Evolutionary conservation across 2,113 vertebrate species (phyloP).

Genomic region (Stegastes partitus): DNA sequence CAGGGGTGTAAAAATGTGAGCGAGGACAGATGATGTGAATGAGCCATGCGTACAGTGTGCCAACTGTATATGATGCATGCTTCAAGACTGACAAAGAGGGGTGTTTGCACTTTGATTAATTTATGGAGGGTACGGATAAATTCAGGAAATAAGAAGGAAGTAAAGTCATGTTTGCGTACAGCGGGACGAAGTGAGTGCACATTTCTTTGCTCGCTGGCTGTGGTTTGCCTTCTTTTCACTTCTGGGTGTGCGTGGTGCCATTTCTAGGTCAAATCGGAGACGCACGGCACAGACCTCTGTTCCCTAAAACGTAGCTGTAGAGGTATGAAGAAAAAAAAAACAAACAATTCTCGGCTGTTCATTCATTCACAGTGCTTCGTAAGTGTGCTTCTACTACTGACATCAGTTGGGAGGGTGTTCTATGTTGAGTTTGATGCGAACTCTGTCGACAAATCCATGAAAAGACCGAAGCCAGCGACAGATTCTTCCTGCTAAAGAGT

Average conservation of each 20-base stretch:
- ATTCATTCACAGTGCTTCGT: slow-evolving; percentile 58
- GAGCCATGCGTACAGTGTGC: slow-evolving; percentile 68
- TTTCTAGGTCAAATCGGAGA: slow-evolving; percentile 50
- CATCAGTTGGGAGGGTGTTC: slow-evolving; percentile 32
- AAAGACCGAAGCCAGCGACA: background rate
- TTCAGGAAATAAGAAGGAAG: slow-evolving; percentile 62
- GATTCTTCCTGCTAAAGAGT: slow-evolving; percentile 5
- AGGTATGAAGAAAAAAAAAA: slow-evolving; percentile 30
- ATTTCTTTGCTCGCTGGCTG: slow-evolving; percentile 54
- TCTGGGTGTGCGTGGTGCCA: slow-evolving; percentile 44
- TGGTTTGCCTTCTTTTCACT: slow-evolving; percentile 58
- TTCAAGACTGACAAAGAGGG: slow-evolving; percentile 40
- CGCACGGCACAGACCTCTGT: slow-evolving; percentile 33
- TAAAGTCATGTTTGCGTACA: slow-evolving; percentile 64
- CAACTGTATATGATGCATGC: slow-evolving; percentile 77
- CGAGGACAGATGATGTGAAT: slow-evolving; percentile 46
- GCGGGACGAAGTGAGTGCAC: slow-evolving; percentile 41
- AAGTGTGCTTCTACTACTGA: slow-evolving; percentile 51
- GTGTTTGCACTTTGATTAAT: slow-evolving; percentile 60
- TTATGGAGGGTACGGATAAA: slow-evolving; percentile 49
- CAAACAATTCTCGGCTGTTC: slow-evolving; percentile 39
- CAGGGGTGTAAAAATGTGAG: slow-evolving; percentile 48
- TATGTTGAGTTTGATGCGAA: slow-evolving; percentile 30
- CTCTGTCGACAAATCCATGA: background rate
- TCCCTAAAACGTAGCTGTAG: slow-evolving; percentile 45